Base-by-base conservation (phyloP, 2,113 vertebrate species). In the Sylvia atricapilla region DNA sequence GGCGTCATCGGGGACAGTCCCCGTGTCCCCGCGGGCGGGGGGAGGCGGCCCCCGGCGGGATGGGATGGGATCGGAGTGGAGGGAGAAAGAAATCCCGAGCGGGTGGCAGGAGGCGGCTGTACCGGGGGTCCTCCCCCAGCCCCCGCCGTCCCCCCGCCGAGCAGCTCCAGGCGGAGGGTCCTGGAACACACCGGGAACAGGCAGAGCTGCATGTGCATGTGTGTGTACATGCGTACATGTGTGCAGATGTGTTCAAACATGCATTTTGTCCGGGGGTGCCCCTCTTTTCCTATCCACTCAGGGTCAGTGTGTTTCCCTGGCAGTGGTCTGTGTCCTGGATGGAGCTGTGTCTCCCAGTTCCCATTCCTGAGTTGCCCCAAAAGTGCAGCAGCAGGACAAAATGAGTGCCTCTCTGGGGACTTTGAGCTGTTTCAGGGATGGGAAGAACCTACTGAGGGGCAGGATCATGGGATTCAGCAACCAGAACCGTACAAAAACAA, bases 331-430 rank as follows among this genome's bases (percentile, higher is more conserved):
- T 5, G 7, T 14, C 19, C 33, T 0, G 5, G 41, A 63, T 6
- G 15, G 3, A 33, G 56, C 1, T 3, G 0, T n/a, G 8, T 39
- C 68, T 13, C 21, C 0, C 23, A 6, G 39, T 3, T 47, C 37
- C 10, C 31, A 0, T 27, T 63, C 31, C 66, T n/a, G 52, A 37
- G 7, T 2, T 19, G 53, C 44, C 49, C 53, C 37, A 10, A n/a
- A 63, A 43, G n/a, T 0, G 0, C 23, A 8, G 67, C 76, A 41
- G 35, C 43, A 33, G 46, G 64, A 43, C 83, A 70, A 27, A 70
- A 27, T 43, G 56, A 59, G 52, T 5, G 28, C 4, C 67, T 64
- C 70, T n/a, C 5, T 10, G 1, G 12, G 44, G 68, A 55, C 41
- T 43, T 16, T 0, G 58, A 75, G 75, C 31, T 33, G 66, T 79